phyloP scores from a whole-genome alignment of 2,888 invertebrate species.

The Dendrolimus pini region DNA sequence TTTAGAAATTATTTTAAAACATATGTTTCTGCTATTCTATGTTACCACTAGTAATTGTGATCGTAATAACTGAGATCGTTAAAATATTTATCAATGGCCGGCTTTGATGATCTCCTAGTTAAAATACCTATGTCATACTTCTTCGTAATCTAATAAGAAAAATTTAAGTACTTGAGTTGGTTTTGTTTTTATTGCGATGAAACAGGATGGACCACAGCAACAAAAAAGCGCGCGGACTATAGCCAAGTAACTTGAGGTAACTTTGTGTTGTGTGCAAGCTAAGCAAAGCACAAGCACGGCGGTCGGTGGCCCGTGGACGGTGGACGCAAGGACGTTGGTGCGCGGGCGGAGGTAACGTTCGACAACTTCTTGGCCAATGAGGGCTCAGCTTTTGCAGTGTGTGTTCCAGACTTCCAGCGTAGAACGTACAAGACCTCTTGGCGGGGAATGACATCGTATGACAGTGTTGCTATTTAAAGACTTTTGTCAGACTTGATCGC shows the following conservation, averaged over 20 bases:
- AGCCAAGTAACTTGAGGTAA: conserved; percentile 19
- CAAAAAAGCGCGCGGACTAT: conserved; percentile 3
- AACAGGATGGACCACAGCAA: neutral
- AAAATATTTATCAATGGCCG: neutral
- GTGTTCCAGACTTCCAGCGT: conserved; percentile 21
- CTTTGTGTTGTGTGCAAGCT: conserved; percentile 20
- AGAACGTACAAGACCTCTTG: conserved; percentile 27
- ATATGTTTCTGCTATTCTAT: no score
- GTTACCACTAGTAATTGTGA: no score
- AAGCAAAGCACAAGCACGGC: conserved; percentile 30
- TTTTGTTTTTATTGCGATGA: neutral
- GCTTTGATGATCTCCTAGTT: neutral
- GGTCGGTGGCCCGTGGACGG: conserved; percentile 61
- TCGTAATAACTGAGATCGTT: no score
- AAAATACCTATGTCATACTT: neutral
- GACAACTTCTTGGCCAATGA: conserved; percentile 48
- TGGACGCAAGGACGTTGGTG: conserved; percentile 71
- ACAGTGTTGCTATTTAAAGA: conserved; percentile 27
- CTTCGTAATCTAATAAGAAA: neutral
- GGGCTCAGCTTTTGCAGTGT: conserved; percentile 17
- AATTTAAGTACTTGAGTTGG: neutral
- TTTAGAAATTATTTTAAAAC: no score
- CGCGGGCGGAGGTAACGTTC: conserved; percentile 61
- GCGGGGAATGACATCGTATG: conserved; percentile 33
- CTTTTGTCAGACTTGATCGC: no score